phyloP scores from a whole-genome alignment of 2,797 vertebrate species.

The Phoxinus dragarum region DNA sequence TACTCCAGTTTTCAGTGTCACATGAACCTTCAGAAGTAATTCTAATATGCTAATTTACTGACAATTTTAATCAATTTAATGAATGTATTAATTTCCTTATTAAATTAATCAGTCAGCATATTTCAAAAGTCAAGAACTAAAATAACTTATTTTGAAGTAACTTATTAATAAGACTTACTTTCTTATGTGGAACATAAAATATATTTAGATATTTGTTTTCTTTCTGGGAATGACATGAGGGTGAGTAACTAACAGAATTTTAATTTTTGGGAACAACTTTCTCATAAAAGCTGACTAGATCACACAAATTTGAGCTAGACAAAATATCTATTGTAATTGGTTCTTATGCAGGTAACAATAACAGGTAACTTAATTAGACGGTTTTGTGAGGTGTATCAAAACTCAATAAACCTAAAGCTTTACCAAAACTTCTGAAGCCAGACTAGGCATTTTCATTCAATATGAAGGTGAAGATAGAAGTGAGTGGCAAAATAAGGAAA shows the following conservation, averaged over 20 bases:
- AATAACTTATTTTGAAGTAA: too few species aligned
- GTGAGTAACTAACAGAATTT: background rate
- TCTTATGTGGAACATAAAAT: too few species aligned
- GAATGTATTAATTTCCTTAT: background rate
- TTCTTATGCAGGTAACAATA: background rate
- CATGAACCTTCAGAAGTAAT: background rate
- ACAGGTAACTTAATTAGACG: background rate
- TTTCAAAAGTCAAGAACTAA: background rate
- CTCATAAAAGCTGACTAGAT: background rate
- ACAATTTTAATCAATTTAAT: background rate
- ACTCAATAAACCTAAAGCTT: background rate
- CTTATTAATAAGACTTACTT: background rate
- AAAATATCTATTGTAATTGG: background rate
- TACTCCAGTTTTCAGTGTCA: background rate
- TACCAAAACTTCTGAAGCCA: background rate
- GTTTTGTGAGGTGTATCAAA: background rate
- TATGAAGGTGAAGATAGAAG: background rate
- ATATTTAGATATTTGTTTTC: background rate
- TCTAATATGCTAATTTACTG: background rate
- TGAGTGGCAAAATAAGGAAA: background rate
- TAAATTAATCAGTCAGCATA: too few species aligned
- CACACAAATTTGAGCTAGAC: background rate
- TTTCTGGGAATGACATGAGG: background rate
- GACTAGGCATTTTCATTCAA: background rate
- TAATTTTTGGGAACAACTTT: background rate